Conservation (phyloP, 2,888 invertebrate genomes). For the Brenthis ino region DNA sequence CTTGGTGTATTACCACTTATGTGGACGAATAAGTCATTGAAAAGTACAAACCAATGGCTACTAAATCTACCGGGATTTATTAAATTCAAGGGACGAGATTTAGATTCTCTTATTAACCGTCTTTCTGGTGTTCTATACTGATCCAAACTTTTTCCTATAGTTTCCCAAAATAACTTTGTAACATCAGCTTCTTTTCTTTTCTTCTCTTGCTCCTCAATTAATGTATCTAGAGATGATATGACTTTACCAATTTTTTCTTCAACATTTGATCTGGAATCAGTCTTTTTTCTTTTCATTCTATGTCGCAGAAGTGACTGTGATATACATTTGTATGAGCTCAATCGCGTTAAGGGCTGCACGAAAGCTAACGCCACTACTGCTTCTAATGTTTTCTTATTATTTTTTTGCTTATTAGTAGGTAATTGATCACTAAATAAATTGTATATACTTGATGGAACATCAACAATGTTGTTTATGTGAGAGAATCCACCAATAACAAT, state of each 20-base stretch:
- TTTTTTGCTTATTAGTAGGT: constrained; percentile 79
- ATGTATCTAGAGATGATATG: constrained; percentile 83
- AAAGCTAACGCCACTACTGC: constrained; percentile 83
- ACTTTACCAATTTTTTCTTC: constrained; percentile 82
- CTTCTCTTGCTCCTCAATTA: constrained; percentile 84
- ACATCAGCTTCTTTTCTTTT: constrained; percentile 85
- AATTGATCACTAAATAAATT: constrained; percentile 82
- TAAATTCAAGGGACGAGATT: constrained; percentile 85
- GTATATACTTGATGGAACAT: constrained; percentile 81
- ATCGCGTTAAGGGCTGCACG: constrained; percentile 83
- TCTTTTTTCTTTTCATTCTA: constrained; percentile 68
- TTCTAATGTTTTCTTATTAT: constrained; percentile 81
- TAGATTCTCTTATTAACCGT: constrained; percentile 90
- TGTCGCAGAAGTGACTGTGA: constrained; percentile 80
- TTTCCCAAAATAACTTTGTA: constrained; percentile 89
- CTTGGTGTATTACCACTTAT: constrained; percentile 85
- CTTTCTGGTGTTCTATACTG: constrained; percentile 84
- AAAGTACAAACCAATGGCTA: constrained; percentile 90
- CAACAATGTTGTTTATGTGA: constrained; percentile 84
- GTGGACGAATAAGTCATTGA: constrained; percentile 91
- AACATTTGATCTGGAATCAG: constrained; percentile 68
- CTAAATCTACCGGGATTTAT: constrained; percentile 88
- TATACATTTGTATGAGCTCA: constrained; percentile 84
- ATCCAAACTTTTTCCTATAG: constrained; percentile 84
- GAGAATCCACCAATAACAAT: constrained; percentile 87